Evolutionary conservation across 2,797 vertebrate species (phyloP), one percentile per base, ranked within the genome.

Genomic region (Periparus ater): DNA sequence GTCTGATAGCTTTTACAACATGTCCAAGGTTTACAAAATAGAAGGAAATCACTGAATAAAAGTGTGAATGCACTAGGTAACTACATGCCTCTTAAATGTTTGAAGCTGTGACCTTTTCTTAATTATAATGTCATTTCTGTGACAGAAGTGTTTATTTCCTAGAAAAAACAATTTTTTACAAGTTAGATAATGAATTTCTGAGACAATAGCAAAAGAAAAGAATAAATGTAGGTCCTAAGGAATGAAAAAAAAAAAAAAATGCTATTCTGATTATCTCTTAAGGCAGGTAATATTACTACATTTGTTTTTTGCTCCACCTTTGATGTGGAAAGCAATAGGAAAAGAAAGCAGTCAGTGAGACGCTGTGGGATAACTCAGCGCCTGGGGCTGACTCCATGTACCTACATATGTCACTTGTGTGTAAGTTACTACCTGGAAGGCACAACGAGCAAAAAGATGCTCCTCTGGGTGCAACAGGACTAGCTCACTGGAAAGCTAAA

Each of bases 321-420:
- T 75, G 42, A 78, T 58, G 54, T 88, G 38, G 57, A 88, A 92
- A 93, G n/a, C 30, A 60, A 34, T 17, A 85, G 61, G 68, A 89
- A 75, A 72, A 66, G 38, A 72, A 77, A 68, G 42, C 22, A 70
- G 44, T 29, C 47, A 55, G 16, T 51, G 72, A 68, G 48, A 66
- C 17, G 6, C 26, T 23, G 20, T 47, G 67, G 40, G 50, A 47
- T 44, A 66, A 68, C 54, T 82, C 57, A 58, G 53, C 0, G 1
- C 29, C 53, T 79, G 63, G 55, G 53, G 68, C 32, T 79, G 60
- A 63, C 71, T 93, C 74, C 63, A 95, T 60, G 71, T 17, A 66
- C 48, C 48, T 34, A 15, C 34, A 67, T 54, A 65, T 88, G 48
- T 67, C 4, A 2, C 48, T 82, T 34, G 21, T 1, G 3, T 2